Conservation (phyloP, 2,113 vertebrate genomes). For the Actenoides hombroni region DNA sequence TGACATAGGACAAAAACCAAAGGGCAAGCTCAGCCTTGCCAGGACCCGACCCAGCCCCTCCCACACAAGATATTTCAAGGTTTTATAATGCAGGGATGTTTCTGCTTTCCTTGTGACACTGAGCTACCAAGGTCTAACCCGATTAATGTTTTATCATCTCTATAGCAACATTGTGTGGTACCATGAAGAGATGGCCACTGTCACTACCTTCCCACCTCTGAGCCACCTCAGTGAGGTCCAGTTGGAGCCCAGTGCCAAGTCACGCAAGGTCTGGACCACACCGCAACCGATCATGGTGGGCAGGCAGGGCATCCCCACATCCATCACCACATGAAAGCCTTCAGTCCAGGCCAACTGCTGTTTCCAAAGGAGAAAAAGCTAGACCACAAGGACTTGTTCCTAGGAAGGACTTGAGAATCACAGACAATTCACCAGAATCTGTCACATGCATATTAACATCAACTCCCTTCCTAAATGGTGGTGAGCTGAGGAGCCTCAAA, state of each 20-base stretch:
- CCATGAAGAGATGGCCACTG: not conserved
- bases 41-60: not conserved
- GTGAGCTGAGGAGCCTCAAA: not conserved
- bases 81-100: not conserved
- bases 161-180: not conserved
- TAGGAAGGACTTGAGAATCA: not conserved
- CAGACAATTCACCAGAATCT: not conserved
- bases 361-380: not conserved
- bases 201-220: not conserved
- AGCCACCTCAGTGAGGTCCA: not conserved
- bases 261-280: not conserved
- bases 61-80: not conserved
- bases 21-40: not conserved
- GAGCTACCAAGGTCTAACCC: not conserved
- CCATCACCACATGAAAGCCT: not conserved
- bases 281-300: rapidly evolving
- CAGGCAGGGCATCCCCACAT: not conserved
- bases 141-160: not conserved
- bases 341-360: rapidly evolving
- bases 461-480: not conserved
- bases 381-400: not conserved
- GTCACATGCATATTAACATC: not conserved
- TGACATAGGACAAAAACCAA: not conserved
- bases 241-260: not conserved
- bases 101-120: not conserved